Percentiles rank a stretch among this genome's conserved stretches.
Evolutionary conservation across 2,888 invertebrate genomes (phyloP).

Genomic region (Drosophila picticornis): DNA sequence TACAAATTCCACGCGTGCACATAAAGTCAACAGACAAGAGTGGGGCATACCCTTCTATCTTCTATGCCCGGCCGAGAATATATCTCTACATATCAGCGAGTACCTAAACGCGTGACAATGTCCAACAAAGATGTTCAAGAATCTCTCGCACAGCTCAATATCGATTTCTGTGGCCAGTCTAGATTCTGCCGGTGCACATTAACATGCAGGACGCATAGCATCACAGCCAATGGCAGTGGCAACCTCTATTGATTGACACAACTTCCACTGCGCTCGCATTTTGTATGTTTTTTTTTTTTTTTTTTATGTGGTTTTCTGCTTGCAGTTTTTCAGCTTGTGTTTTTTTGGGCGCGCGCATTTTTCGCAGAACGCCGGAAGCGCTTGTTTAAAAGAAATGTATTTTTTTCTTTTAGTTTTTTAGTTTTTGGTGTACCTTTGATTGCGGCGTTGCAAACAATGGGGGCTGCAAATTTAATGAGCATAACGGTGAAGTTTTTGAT

Average conservation of each 20-base stretch:
- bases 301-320: conserved; percentile 5
- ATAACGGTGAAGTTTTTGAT: conserved; percentile 80
- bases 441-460: conserved; percentile 58
- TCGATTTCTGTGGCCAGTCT: conserved; percentile 47
- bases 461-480: conserved; percentile 77
- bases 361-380: conserved; percentile 79
- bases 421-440: conserved; percentile 51
- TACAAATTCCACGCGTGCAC: conserved; percentile 79
- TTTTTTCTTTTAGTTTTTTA: conserved; percentile 22
- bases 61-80: background rate
- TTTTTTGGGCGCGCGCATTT: conserved; percentile 49
- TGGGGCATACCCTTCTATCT: conserved; percentile 1
- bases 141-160: conserved; percentile 59
- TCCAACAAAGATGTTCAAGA: conserved; percentile 45
- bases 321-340: conserved; percentile 26
- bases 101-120: conserved; percentile 65
- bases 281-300: conserved; percentile 4
- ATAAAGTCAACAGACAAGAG: conserved; percentile 76
- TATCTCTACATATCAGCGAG: conserved; percentile 33
- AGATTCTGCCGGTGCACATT: conserved; percentile 59
- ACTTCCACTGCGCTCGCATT: conserved; percentile 71
- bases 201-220: conserved; percentile 81
- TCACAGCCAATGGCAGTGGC: conserved; percentile 28
- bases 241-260: conserved; percentile 84
- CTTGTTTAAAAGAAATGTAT: conserved; percentile 66